phyloP scores from a whole-genome alignment of 2,888 invertebrate species.

The Anoncus sp. region DNA sequence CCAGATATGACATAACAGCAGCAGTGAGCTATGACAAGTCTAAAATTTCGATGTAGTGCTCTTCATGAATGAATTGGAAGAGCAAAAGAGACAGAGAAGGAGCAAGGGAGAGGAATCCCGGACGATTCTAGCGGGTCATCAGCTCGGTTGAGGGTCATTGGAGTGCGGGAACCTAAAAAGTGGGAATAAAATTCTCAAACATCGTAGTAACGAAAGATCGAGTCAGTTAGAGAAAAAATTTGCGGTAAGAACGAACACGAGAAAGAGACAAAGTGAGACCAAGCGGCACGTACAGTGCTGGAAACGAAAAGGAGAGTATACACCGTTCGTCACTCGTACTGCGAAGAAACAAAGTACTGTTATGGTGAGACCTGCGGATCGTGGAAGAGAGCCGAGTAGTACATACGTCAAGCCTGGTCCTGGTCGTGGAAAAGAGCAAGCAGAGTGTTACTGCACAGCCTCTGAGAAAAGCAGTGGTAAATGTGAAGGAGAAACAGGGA shows the following conservation, averaged over 20 bases:
- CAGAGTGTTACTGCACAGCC: conserved; percentile 17
- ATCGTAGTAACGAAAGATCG: conserved; percentile 11
- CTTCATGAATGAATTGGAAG: conserved; percentile 36
- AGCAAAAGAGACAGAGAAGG: conserved; percentile 1
- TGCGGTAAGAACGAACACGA: neutral
- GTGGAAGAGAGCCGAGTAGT: conserved; percentile 55
- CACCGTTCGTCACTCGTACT: conserved; percentile 27
- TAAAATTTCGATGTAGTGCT: neutral
- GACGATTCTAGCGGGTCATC: conserved; percentile 33
- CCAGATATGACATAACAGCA: neutral
- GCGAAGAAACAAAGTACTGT: conserved; percentile 68
- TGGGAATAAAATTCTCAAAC: conserved; percentile 12
- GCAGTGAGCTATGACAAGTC: neutral
- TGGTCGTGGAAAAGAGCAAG: conserved; percentile 42
- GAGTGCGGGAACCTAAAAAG: conserved; percentile 18
- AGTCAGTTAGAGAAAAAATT: conserved; percentile 20
- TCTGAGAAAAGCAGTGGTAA: conserved; percentile 48
- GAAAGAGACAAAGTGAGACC: conserved; percentile 33
- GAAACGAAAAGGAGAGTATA: conserved; percentile 52
- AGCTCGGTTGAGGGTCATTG: conserved; percentile 51
- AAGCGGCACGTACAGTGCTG: conserved; percentile 15
- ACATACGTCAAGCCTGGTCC: conserved; percentile 66
- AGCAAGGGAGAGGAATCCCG: conserved; percentile 3
- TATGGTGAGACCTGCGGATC: conserved; percentile 53
- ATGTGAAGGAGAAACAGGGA: conserved; percentile 60